Conservation (phyloP, 2,113 vertebrate species). For the Leuciscus idus region DNA sequence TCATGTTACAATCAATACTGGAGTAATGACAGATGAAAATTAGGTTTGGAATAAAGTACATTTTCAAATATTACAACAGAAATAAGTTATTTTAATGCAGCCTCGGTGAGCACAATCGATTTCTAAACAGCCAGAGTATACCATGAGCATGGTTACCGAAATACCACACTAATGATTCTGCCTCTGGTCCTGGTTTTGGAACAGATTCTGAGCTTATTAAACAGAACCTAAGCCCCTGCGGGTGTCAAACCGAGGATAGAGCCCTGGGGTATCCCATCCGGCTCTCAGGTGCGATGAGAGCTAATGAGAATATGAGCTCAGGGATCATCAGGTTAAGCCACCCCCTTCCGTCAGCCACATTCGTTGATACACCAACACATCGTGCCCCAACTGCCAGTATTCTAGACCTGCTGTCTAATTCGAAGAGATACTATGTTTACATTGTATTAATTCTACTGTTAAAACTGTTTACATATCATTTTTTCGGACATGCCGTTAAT, state of each 20-base stretch:
- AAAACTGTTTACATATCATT: background rate
- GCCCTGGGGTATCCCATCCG: constrained; percentile 39
- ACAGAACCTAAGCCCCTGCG: background rate
- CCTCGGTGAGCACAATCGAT: background rate
- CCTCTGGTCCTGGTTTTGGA: constrained; percentile 12
- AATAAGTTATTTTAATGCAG: background rate
- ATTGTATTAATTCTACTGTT: background rate
- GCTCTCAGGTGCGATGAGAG: constrained; percentile 39
- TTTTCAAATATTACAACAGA: background rate
- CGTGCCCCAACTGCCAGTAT: background rate
- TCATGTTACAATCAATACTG: background rate
- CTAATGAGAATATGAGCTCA: constrained; percentile 50
- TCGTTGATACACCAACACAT: background rate
- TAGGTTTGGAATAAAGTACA: background rate
- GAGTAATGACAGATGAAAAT: background rate
- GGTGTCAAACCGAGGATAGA: constrained; percentile 23
- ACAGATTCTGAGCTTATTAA: constrained; percentile 48
- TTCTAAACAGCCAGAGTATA: background rate
- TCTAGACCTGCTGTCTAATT: background rate
- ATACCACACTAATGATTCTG: constrained; percentile 36
- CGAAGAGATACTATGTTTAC: background rate
- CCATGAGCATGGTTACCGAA: background rate
- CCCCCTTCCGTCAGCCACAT: constrained; percentile 32
- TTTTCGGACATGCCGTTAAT: background rate
- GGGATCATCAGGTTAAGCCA: constrained; percentile 40